Base-by-base conservation (phyloP, 2,888 invertebrate species). In the Tenthredo scrophulariae region DNA sequence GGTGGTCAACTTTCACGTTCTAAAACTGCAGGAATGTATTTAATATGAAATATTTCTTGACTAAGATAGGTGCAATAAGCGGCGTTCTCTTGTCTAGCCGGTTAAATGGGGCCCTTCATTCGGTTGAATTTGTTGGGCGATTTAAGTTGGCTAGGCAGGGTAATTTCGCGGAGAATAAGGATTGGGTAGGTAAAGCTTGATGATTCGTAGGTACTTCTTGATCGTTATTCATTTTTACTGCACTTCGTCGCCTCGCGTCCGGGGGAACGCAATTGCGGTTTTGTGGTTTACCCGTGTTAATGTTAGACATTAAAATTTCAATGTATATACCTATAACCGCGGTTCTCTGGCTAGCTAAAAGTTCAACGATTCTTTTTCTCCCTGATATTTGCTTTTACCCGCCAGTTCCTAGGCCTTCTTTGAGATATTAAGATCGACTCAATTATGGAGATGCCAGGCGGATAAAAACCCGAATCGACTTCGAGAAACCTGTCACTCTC, bases 1-100 rank as follows among this genome's bases (percentile, higher is more conserved):
- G 83, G 83, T 83, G 83, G 83, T 83, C 83, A 83, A 83, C 83
- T 83, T 83, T 83, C 83, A 50, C n/a, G 54, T 15, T 29, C 50
- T 33, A 54, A n/a, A 10, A 26, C 40, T 77, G 29, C 50, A 18
- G 50, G 77, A 77, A 77, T 77, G 2, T 77, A 77, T 77, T 77
- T 33, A 15, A 77, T 50, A 77, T 33, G 54, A 18, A 7, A 77
- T 50, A 50, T 50, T 77, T 54, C 54, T 50, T 15, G 15, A 46
- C 26, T 43, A 46, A 22, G 75, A 37, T 18, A 10, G 50, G 33
- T 26, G 77, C 33, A 54, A 46, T 50, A 54, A 77, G 33, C 54
- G 77, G 77, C 33, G 10, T 22, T 74, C 29, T 70, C 70, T 70
- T 70, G 37, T 70, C 37, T 70, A 40, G 70, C 70, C 62, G 62